Evolutionary conservation across 1,140 invertebrate species (phyloP).

Genomic region (Hyphantria cunea): DNA sequence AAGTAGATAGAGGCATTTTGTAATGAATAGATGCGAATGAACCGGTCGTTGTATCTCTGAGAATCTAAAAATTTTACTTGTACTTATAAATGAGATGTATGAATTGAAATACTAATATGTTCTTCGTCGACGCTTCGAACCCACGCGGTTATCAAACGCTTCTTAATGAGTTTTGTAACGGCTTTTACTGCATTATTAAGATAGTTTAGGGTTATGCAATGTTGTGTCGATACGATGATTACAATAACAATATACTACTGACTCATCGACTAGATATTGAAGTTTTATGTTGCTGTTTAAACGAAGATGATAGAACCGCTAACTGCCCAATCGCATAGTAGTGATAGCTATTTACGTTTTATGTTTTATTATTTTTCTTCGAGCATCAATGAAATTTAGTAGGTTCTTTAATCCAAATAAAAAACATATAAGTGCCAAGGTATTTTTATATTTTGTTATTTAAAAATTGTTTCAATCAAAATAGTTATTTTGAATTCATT

Average conservation of each 20-base stretch:
- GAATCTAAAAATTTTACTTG: slow-evolving; percentile 11
- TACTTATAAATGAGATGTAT: slow-evolving; percentile 10
- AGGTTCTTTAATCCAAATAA: too few relatives aligned
- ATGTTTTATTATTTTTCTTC: too few relatives aligned
- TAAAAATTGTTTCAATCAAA: too few relatives aligned
- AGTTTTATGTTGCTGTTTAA: neutral
- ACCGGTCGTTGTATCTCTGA: slow-evolving; percentile 3
- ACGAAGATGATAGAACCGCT: too few relatives aligned
- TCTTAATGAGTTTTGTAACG: neutral
- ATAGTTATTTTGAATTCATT: too few relatives aligned
- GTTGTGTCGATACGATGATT: slow-evolving; percentile 1
- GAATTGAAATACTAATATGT: slow-evolving; percentile 8
- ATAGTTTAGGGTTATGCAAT: slow-evolving; percentile 3
- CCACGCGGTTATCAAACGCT: neutral
- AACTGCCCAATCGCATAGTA: too few relatives aligned
- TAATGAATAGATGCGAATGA: slow-evolving; percentile 24
- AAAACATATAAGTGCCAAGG: too few relatives aligned
- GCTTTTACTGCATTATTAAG: slow-evolving; percentile 1
- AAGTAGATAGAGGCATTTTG: slow-evolving; percentile 26
- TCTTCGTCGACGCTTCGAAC: neutral
- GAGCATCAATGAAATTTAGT: too few relatives aligned
- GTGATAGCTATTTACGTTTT: too few relatives aligned
- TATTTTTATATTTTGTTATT: too few relatives aligned
- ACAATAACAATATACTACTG: slow-evolving; percentile 4
- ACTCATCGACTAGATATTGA: neutral